Conservation (phyloP, 2,888 invertebrate species). For the Tenthredo amoena region DNA sequence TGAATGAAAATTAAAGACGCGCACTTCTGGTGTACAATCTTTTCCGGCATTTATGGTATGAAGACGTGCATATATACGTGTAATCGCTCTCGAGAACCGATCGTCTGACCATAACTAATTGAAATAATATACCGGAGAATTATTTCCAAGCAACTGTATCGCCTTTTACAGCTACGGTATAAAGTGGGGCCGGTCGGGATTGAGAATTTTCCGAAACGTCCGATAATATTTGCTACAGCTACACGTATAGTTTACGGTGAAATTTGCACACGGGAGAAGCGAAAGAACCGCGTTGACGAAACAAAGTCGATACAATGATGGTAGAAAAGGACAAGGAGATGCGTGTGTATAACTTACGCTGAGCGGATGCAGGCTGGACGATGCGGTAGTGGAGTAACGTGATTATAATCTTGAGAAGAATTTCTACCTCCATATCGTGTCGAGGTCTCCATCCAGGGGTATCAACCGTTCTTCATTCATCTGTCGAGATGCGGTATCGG, state of each 20-base stretch:
- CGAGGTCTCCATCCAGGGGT: conserved; percentile 71
- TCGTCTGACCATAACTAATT: conserved; percentile 58
- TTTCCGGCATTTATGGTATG: no score
- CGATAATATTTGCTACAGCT: neutral
- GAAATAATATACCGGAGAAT: conserved; percentile 31
- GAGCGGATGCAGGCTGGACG: conserved; percentile 53
- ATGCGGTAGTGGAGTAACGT: conserved; percentile 33
- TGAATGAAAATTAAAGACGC: no score
- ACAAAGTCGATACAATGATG: no score
- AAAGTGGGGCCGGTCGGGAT: no score
- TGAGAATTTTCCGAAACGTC: no score
- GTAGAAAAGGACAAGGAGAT: no score
- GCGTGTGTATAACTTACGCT: conserved; percentile 26
- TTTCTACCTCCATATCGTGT: conserved; percentile 54
- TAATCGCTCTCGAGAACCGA: conserved; percentile 53
- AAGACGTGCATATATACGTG: neutral
- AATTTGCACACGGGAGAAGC: no score
- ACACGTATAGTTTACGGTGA: no score
- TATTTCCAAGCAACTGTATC: conserved; percentile 49
- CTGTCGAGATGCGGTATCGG: conserved; percentile 59
- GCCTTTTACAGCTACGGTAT: conserved; percentile 1
- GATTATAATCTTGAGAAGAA: conserved; percentile 30
- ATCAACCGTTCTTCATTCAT: conserved; percentile 68
- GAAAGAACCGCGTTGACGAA: no score
- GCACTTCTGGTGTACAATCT: no score